These are phyloP conservation scores for Ceryle rudis DNA, from an alignment of 2,797 vertebrate species.

Conservation along the genomic window DNA sequence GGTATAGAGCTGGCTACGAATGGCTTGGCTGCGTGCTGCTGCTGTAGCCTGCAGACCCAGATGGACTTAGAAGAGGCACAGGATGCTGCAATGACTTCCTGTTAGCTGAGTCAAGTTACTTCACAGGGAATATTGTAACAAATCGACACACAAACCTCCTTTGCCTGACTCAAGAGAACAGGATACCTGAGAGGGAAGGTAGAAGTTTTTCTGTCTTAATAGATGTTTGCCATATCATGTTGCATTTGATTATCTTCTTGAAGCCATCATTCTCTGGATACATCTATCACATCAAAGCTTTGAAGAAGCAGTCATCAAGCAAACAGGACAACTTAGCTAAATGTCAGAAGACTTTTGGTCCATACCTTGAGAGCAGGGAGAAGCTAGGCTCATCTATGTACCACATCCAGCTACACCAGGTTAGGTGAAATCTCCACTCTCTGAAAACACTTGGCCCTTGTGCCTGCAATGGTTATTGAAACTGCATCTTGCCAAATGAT, in stretches of 20 bases:
- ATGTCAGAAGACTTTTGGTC: background rate
- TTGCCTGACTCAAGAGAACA: background rate
- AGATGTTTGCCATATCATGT: background rate
- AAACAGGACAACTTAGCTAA: background rate
- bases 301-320: background rate
- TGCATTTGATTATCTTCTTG: conserved; percentile 11
- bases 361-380: background rate
- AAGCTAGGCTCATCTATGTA: background rate
- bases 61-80: background rate
- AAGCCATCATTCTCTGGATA: background rate
- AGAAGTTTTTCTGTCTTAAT: background rate
- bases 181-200: background rate
- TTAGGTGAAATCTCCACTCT: background rate
- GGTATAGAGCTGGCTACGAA: background rate
- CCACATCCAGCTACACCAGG: background rate
- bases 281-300: background rate
- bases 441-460: background rate
- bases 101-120: background rate
- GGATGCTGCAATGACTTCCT: background rate
- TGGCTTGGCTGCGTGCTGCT: background rate
- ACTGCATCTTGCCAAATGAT: background rate
- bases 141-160: background rate
- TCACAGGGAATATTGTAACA: background rate
- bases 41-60: background rate
- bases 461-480: background rate